These are phyloP conservation scores for Siderastrea radians DNA, from an alignment of 92 coral and sea anemone species.

Conservation along the genomic window DNA sequence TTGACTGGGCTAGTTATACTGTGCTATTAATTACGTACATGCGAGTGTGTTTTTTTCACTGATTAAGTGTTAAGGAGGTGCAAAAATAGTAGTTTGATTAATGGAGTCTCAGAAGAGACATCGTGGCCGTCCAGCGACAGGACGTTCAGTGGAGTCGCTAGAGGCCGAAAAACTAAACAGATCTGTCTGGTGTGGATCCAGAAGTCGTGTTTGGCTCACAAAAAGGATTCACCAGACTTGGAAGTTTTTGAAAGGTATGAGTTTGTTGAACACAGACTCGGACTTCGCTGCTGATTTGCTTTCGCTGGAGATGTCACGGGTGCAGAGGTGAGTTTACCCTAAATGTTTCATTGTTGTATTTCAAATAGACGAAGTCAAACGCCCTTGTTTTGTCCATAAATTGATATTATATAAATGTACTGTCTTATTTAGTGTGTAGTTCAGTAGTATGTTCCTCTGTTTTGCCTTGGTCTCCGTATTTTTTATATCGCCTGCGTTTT, in stretches of 20 bases:
- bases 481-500: neutral
- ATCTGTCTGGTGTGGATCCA: neutral
- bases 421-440: neutral
- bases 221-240: constrained; percentile 43
- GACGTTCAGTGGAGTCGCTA: neutral
- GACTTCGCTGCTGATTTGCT: constrained; percentile 49
- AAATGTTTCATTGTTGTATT: neutral
- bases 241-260: constrained; percentile 29
- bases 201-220: constrained; percentile 32
- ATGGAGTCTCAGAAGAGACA: neutral
- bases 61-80: neutral
- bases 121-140: too few species aligned
- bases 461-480: neutral
- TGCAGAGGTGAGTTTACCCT: constrained; percentile 5
- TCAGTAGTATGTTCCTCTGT: neutral
- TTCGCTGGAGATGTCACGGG: constrained; percentile 44
- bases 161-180: constrained; percentile 2
- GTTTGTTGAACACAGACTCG: constrained; percentile 38
- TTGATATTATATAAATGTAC: neutral
- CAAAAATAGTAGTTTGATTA: neutral
- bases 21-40: too few species aligned
- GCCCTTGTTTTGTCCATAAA: neutral
- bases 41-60: neutral
- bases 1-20: neutral
- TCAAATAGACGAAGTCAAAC: neutral